Base-by-base conservation (phyloP, 2,113 vertebrate genomes). In the Sorex fumeus region DNA sequence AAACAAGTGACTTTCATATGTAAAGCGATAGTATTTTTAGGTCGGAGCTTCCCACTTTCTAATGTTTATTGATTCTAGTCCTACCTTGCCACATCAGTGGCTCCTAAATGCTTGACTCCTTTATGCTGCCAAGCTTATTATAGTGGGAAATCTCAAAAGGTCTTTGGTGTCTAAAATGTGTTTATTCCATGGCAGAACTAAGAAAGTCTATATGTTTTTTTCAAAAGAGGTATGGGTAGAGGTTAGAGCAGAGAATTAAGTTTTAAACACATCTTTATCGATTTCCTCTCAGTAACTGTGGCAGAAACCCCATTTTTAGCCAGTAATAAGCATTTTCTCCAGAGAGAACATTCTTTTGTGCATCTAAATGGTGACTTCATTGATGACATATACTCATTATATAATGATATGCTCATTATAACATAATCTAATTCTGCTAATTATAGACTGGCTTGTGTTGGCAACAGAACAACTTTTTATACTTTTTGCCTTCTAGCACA, bases 401-500 rank as follows among this genome's bases (percentile, higher is more conserved):
- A 23, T 60, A 60, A 60, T 60, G 57, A 13, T 70, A 23, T 2
- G 2, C 45, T 89, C 71, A 72, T 40, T 84, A 43, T 78, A 12
- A 50, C 16, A 18, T 79, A 34, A 74, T 47, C 30, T 87, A 67
- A 66, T 45, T 82, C 16, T 76, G 16, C 34, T 87, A 34, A 85
- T 95, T 76, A 70, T 69, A 62, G 19, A 83, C 23, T 43, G 7
- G 32, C 87, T 71, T 86, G 19, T 87, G 75, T 88, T 83, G 45
- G 10, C 36, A 72, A 88, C 12, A 50, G 67, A 15, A 66, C 57
- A 60, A 60, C 57, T 60, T 69, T 93, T 80, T 82, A 23, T 70
- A 27, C n/a, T 30, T 91, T 91, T 62, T 79, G 62, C 34, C 69
- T 91, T 87, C 43, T 81, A 69, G 64, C 47, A 12, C 80, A 80